These are phyloP conservation scores for Pimpla rufipes DNA, from an alignment of 2,888 invertebrate species.

Conservation along the genomic window DNA sequence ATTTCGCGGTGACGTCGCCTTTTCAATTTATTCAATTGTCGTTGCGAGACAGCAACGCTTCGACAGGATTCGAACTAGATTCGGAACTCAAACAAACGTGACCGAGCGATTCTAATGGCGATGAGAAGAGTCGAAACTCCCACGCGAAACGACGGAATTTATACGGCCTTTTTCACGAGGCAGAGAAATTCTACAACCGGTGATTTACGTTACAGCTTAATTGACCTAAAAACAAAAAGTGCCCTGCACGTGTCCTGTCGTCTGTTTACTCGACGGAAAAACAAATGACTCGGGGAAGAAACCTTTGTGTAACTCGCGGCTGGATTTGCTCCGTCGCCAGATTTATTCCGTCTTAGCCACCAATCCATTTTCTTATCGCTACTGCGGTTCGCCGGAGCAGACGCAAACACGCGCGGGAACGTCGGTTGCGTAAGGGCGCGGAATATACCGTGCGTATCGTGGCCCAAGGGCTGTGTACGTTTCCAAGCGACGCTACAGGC, in stretches of 20 bases:
- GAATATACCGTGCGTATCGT: not conserved
- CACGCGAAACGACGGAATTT: not conserved
- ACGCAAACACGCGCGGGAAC: slow-evolving; percentile 2
- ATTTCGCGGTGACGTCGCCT: not conserved
- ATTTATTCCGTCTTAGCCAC: slow-evolving; percentile 17
- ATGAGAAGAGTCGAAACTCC: too few relatives aligned
- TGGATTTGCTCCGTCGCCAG: not conserved
- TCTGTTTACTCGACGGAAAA: not conserved
- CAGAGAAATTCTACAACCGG: too few relatives aligned
- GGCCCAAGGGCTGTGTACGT: not conserved
- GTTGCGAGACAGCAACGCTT: not conserved
- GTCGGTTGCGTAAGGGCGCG: not conserved
- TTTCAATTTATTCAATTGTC: not conserved
- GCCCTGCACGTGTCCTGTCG: not conserved
- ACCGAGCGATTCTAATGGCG: too few relatives aligned
- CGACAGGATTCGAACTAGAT: not conserved
- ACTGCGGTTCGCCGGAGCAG: slow-evolving; percentile 10
- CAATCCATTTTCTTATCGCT: not conserved
- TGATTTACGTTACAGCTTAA: not conserved
- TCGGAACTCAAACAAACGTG: not conserved
- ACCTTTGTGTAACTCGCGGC: not conserved
- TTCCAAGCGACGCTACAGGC: not conserved
- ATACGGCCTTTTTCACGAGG: not conserved
- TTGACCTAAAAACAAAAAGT: not conserved
- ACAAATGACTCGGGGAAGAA: not conserved